Base-by-base conservation (phyloP, 2,113 vertebrate species). In the Hoplias malabaricus region DNA sequence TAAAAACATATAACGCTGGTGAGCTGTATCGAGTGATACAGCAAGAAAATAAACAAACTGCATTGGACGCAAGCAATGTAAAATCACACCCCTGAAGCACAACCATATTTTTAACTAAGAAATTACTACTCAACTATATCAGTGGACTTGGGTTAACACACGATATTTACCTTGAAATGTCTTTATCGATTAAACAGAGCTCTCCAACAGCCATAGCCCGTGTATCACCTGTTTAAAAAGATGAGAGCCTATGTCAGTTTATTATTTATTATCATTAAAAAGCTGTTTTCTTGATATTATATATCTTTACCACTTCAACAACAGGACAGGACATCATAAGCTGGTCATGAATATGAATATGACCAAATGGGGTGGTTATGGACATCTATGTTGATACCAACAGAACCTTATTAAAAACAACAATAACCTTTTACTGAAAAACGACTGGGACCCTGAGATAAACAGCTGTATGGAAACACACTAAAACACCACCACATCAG, bases 111-210 rank as follows among this genome's bases (percentile, higher is more conserved):
- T n/a, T 5, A 27, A 23, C 23, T 8, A 69, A 36, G 5, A n/a
- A 0, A 70, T 27, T 42, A 11, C 19, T 63, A 63, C 31, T 36
- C 61, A 36, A 2, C 3, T 5, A 25, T n/a, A 9, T 21, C 21
- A 25, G 12, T 5, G 27, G 6, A 69, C 14, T 61, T 46, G 34
- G 40, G 4, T 34, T 25, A 67, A 62, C 11, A 16, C 7, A 31
- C 23, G 2, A 66, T 21, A 21, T 65, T 86, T 90, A 94, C 93
- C 93, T 93, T 81, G 86, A 87, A 78, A 94, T 82, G 31, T 89
- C 83, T 70, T 90, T 90, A 84, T 93, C 90, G 66, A 93, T 90
- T 13, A 94, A 87, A 79, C 90, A 89, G 63, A 94, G 86, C 70
- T 93, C 93, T 73, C 90, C 86, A 77, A 90, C 86, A 63, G 82